Percentiles rank a stretch among this genome's conserved stretches.
These are phyloP conservation scores for Hypselothyrea guttata DNA, from an alignment of 2,888 invertebrate species.

Conservation along the genomic window DNA sequence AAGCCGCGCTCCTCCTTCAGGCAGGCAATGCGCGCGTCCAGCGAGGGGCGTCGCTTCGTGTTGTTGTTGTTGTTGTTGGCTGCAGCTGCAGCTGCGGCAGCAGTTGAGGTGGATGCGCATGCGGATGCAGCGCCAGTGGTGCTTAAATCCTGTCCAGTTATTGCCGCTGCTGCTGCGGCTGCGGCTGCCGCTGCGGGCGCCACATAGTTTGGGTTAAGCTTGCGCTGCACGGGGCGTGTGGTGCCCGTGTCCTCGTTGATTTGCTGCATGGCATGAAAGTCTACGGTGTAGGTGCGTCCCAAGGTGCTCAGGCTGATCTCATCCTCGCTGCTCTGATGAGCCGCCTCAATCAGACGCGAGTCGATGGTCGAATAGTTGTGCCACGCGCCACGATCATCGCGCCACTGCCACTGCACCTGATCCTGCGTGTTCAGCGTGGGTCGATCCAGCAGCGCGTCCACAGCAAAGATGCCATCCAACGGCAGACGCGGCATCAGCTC, in stretches of 20 bases:
- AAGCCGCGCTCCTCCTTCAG: constrained; percentile 88
- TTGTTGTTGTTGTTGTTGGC: constrained; percentile 29
- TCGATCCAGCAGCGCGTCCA: constrained; percentile 93
- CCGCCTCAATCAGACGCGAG: constrained; percentile 96
- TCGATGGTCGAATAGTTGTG: constrained; percentile 97
- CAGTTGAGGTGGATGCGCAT: constrained; percentile 38
- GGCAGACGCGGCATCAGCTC: constrained; percentile 98
- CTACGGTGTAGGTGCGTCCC: constrained; percentile 97
- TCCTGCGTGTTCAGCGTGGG: constrained; percentile 88
- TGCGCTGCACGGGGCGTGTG: constrained; percentile 94
- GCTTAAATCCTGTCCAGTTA: constrained; percentile 53
- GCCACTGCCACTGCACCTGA: constrained; percentile 97
- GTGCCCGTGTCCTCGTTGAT: constrained; percentile 99
- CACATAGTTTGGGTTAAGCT: constrained; percentile 86
- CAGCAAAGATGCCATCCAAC: constrained; percentile 96
- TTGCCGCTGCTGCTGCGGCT: no score
- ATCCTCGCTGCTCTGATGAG: constrained; percentile 96
- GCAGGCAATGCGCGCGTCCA: constrained; percentile 87
- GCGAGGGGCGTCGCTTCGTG: constrained; percentile 74
- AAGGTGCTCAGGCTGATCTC: constrained; percentile 96
- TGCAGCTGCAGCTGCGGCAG: constrained; percentile 40
- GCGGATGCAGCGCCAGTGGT: constrained; percentile 43
- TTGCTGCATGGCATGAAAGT: constrained; percentile 98
- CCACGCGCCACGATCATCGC: constrained; percentile 96
- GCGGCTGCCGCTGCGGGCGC: constrained; percentile 59